Base-by-base conservation (phyloP, 2,797 vertebrate genomes). In the Xenentodon cancila region DNA sequence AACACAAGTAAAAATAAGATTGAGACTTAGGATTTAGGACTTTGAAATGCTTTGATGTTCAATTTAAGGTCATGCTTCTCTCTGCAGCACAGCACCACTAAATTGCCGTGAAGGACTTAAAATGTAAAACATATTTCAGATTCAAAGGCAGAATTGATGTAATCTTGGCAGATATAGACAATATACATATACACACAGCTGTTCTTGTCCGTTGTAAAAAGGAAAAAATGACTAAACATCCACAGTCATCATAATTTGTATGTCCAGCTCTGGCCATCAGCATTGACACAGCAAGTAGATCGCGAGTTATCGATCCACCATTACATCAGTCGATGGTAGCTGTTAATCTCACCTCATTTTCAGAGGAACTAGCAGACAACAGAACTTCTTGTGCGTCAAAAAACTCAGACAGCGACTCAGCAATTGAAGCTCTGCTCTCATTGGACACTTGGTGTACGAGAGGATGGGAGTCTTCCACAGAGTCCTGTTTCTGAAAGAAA, bases 331-430 rank as follows among this genome's bases (percentile, higher is more conserved):
- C 53, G 18, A 58, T 15, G 5, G 11, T 43, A 20, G 70, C 60
- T 54, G 21, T 50, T 49, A 18, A 53, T 15, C 90, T 81, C 55
- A 98, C 98, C 95, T 99, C 98, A 42, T 99, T 99, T 90, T 99
- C 97, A 73, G 98, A 99, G 76, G 98, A 99, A 73, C 97, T 99
- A 2, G 97, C 95, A 54, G 97, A 98, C 65, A 99, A 67, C 0
- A 99, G 88, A 55, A 99, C 96, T 87, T 99, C 98, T 71, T 99
- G 97, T n/a, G 98, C 98, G 64, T 99, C 98, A 69, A 96, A 99
- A 86, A 99, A 99, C 90, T 99, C 98, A 0, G 95, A 95, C 58
- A 99, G 86, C 15, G 98, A 99, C 87, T 99, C 98, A 3, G 96
- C 92, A 50, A 98, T 91, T 42, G 98, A 99, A 1, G 95, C 90